Evolutionary conservation across 2,797 vertebrate genomes (phyloP).

Genomic region (Danio choprae): DNA sequence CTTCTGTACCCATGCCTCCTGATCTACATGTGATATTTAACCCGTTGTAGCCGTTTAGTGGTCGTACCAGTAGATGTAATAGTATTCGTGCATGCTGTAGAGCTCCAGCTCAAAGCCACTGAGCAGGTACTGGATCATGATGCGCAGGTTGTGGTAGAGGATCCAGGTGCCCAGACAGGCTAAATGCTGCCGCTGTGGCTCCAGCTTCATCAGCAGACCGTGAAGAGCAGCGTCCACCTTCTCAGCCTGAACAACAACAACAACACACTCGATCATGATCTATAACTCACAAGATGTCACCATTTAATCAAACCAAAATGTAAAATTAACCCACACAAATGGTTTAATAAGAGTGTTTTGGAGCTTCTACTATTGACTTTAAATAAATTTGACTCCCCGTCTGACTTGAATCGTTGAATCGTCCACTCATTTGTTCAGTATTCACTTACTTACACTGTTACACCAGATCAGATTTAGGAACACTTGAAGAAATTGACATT

Average conservation of each 20-base stretch:
- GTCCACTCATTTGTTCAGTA: too few species aligned
- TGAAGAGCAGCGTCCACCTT: conserved; percentile 98
- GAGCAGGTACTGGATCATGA: conserved; percentile 99
- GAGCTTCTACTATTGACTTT: too few species aligned
- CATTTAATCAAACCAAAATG: too few species aligned
- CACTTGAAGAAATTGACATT: too few species aligned
- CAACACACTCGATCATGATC: background rate
- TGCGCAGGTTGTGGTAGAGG: conserved; percentile 96
- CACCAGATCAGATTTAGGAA: too few species aligned
- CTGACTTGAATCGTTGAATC: too few species aligned
- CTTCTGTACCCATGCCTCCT: background rate
- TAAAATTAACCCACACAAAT: too few species aligned
- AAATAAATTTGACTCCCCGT: too few species aligned
- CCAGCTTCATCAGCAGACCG: conserved; percentile 94
- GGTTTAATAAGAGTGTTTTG: too few species aligned
- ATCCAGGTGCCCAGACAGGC: conserved; percentile 98
- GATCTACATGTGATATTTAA: conserved; percentile 33
- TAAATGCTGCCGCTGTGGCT: conserved; percentile 96
- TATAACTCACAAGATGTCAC: background rate
- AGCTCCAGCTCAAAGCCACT: conserved; percentile 98
- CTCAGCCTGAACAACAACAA: conserved; percentile 82
- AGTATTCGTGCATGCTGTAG: conserved; percentile 99
- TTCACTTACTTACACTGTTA: too few species aligned
- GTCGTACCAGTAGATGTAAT: conserved; percentile 96
- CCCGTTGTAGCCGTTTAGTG: background rate